Percentiles rank a stretch among this genome's conserved stretches.
Evolutionary conservation across 2,888 invertebrate species (phyloP).

Genomic region (Uropetala carovei): DNA sequence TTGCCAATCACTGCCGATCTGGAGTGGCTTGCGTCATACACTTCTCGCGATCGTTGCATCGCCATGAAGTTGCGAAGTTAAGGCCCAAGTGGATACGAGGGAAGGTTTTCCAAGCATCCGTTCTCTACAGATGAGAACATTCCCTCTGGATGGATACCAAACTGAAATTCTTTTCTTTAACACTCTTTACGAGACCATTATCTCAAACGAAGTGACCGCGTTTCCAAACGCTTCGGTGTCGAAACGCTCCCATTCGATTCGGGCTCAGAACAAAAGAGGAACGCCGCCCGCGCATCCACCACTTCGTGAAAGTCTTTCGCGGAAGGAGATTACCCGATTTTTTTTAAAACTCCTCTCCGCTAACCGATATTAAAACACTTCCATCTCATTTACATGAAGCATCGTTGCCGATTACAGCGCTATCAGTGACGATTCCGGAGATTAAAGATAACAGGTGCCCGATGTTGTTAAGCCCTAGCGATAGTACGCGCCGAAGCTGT

Average conservation of each 20-base stretch:
- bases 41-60: background rate
- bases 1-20: background rate
- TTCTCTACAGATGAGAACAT: too few relatives aligned
- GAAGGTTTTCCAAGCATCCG: too few relatives aligned
- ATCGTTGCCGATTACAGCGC: slow-evolving; percentile 11
- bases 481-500: slow-evolving; percentile 14
- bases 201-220: background rate
- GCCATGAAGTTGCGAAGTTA: background rate
- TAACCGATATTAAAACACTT: background rate
- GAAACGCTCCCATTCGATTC: background rate
- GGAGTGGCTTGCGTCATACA: background rate
- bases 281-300: background rate
- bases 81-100: background rate
- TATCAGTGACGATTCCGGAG: slow-evolving; percentile 18
- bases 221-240: background rate
- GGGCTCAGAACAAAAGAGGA: background rate
- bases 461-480: slow-evolving; percentile 25
- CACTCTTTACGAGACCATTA: background rate
- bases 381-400: background rate
- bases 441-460: slow-evolving; percentile 47
- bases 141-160: background rate
- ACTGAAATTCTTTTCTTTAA: background rate
- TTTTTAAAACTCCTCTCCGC: background rate
- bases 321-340: background rate
- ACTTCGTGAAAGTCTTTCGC: too few relatives aligned